These are phyloP conservation scores for Dynastes maya DNA, from an alignment of 2,888 invertebrate genomes.

Conservation along the genomic window DNA sequence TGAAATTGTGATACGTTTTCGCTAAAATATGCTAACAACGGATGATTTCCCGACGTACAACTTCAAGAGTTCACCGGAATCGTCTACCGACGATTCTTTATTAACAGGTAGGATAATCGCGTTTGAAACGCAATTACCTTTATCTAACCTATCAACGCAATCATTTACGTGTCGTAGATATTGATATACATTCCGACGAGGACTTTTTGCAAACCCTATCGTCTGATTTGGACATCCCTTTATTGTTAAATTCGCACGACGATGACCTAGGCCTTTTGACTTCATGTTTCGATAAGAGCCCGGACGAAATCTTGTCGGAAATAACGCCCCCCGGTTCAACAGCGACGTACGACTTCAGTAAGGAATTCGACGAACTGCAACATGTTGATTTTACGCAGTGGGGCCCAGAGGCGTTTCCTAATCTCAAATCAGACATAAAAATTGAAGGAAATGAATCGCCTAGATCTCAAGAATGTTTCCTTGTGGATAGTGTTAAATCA, in stretches of 20 bases:
- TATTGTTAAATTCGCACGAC: slow-evolving; percentile 65
- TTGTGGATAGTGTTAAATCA: slow-evolving; percentile 60
- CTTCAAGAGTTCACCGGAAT: slow-evolving; percentile 66
- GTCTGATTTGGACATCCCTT: slow-evolving; percentile 66
- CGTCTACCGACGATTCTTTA: slow-evolving; percentile 64
- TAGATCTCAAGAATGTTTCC: slow-evolving; percentile 55
- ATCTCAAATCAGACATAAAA: slow-evolving; percentile 62
- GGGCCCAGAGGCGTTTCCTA: slow-evolving; percentile 60
- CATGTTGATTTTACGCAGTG: slow-evolving; percentile 59
- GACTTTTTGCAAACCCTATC: slow-evolving; percentile 68
- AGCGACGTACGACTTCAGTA: slow-evolving; percentile 54
- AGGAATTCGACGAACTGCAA: slow-evolving; percentile 58
- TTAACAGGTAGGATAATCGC: slow-evolving; percentile 64
- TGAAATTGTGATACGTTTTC: slow-evolving; percentile 19
- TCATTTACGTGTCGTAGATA: slow-evolving; percentile 58
- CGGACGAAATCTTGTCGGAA: slow-evolving; percentile 67
- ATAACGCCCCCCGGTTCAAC: slow-evolving; percentile 59
- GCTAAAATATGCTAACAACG: slow-evolving; percentile 63
- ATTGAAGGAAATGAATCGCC: slow-evolving; percentile 55
- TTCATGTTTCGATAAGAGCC: slow-evolving; percentile 65
- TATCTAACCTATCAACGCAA: background rate
- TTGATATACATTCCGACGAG: slow-evolving; percentile 65
- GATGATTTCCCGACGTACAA: slow-evolving; percentile 62
- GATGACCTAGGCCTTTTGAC: slow-evolving; percentile 65
- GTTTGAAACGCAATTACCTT: slow-evolving; percentile 23